phyloP scores from a whole-genome alignment of 2,888 invertebrate species.

The Nephrotoma appendiculata region DNA sequence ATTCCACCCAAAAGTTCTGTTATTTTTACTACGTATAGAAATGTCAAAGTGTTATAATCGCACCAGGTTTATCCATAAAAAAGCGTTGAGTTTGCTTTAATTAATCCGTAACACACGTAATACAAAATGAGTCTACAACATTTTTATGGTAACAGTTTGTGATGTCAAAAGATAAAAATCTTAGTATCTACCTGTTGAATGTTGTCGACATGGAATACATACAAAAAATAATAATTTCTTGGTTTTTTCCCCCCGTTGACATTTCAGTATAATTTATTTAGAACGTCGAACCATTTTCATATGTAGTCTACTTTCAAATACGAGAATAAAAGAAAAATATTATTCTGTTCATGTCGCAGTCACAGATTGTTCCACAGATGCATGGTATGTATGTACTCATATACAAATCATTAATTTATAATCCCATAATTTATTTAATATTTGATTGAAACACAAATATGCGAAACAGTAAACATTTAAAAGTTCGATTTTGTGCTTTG shows the following conservation, averaged over 20 bases:
- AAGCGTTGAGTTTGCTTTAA: background rate
- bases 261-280: background rate
- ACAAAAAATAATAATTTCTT: background rate
- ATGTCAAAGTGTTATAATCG: background rate
- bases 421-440: background rate
- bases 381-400: background rate
- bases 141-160: background rate
- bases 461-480: background rate
- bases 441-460: background rate
- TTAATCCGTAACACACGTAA: background rate
- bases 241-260: background rate
- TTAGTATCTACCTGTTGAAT: background rate
- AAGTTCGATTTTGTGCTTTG: background rate
- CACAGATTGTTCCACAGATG: background rate
- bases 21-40: background rate
- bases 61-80: background rate
- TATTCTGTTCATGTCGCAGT: background rate
- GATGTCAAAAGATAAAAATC: background rate
- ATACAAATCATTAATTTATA: background rate
- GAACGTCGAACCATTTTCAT: background rate
- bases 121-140: background rate
- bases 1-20: background rate
- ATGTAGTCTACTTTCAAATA: too few species aligned
- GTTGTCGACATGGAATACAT: background rate
- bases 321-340: background rate